These are phyloP conservation scores for Peromyscus eremicus DNA, from an alignment of 2,797 vertebrate genomes.

Conservation along the genomic window DNA sequence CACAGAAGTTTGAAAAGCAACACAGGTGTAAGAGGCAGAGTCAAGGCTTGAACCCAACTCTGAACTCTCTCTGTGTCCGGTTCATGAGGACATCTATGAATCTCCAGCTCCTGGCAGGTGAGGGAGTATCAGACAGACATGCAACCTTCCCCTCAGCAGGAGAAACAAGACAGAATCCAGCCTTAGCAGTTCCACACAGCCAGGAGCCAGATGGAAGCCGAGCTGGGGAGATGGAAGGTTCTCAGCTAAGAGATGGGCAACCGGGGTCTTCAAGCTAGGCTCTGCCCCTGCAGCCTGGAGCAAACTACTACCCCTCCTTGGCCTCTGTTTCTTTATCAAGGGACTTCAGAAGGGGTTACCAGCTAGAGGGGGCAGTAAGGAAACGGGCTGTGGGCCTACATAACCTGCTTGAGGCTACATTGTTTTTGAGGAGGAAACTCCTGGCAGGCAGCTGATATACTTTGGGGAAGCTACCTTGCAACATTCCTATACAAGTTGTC, in stretches of 20 bases:
- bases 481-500: not conserved
- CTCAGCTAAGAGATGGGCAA: not conserved
- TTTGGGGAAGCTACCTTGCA: not conserved
- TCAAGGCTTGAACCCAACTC: conserved; percentile 33
- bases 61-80: not conserved
- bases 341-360: not conserved
- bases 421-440: not conserved
- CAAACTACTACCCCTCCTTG: not conserved
- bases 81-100: not conserved
- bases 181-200: not conserved
- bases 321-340: not conserved
- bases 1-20: conserved; percentile 35
- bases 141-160: not conserved
- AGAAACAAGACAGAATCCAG: conserved; percentile 30
- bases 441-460: not conserved
- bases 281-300: not conserved
- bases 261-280: not conserved
- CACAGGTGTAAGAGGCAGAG: not conserved
- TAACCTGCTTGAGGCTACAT: not conserved
- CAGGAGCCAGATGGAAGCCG: not conserved
- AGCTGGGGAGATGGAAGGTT: not conserved
- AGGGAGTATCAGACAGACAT: not conserved
- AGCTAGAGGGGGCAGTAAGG: not conserved
- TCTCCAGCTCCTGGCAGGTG: not conserved
- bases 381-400: not conserved